A percentile compares a stretch with the other conserved stretches of the same genome.
These are phyloP conservation scores for Dinothrombium tinctorium DNA, from an alignment of 1,140 invertebrate genomes.

Conservation along the genomic window DNA sequence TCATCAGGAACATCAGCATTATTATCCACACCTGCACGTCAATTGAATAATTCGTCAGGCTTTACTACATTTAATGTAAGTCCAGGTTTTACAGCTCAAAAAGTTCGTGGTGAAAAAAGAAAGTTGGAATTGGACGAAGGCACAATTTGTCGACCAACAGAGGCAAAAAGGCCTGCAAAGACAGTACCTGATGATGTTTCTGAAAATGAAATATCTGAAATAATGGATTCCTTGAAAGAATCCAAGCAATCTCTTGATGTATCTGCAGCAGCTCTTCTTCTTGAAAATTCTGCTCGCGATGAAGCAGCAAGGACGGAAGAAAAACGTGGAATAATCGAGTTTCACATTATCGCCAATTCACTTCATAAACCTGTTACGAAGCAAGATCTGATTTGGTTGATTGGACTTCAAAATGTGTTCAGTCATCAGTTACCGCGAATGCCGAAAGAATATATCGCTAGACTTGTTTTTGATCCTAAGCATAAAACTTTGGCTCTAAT, in stretches of 20 bases:
- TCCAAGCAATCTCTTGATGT: not conserved
- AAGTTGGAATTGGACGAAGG: conserved; percentile 12
- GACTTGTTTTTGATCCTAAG: conserved; percentile 92
- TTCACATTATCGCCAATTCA: conserved; percentile 81
- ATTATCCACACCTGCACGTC: not conserved
- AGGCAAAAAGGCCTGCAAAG: conserved; percentile 14
- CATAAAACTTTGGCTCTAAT: conserved; percentile 79
- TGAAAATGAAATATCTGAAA: not conserved
- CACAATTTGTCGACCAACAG: not conserved
- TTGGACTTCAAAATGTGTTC: conserved; percentile 84
- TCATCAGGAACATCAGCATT: conserved; percentile 14
- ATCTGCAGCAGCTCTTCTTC: not conserved
- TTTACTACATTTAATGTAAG: too few relatives aligned
- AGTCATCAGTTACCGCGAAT: conserved; percentile 84
- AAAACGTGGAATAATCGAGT: conserved; percentile 61
- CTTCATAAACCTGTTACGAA: conserved; percentile 59
- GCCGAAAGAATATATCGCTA: conserved; percentile 92
- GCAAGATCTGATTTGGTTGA: conserved; percentile 38
- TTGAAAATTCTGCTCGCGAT: conserved; percentile 56
- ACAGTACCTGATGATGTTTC: conserved; percentile 1
- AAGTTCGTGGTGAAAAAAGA: conserved; percentile 15
- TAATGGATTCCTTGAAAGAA: conserved; percentile 4
- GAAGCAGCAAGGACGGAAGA: conserved; percentile 76
- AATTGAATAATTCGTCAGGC: too few relatives aligned
- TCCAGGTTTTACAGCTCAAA: conserved; percentile 11